A percentile compares a stretch with the other conserved stretches of the same genome.
Evolutionary conservation across 2,888 invertebrate species (phyloP).

Genomic region (Cantharis nigra): DNA sequence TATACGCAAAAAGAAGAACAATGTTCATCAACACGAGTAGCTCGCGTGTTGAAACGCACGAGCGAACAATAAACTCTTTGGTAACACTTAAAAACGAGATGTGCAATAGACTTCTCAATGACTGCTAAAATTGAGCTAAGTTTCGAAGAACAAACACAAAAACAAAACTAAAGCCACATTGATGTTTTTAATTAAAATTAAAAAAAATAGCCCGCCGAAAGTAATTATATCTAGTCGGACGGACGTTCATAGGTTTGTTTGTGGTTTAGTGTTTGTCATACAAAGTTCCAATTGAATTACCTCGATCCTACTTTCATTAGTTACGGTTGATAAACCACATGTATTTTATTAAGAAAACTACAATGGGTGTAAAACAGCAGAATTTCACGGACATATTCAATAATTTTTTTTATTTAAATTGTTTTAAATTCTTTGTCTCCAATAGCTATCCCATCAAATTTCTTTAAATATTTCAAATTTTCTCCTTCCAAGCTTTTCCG

Average conservation of each 20-base stretch:
- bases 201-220: background rate
- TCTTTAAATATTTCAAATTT: background rate
- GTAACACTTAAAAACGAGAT: conserved; percentile 22
- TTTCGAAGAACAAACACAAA: conserved; percentile 7
- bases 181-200: conserved; percentile 8
- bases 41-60: conserved; percentile 43
- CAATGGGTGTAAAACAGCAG: background rate
- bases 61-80: conserved; percentile 41
- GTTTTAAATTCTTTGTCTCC: background rate
- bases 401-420: background rate
- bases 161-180: conserved; percentile 1
- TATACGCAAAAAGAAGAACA: conserved; percentile 23
- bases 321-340: conserved; percentile 5
- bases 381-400: background rate
- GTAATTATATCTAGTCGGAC: conserved; percentile 15
- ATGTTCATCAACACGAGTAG: conserved; percentile 39
- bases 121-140: conserved; percentile 15
- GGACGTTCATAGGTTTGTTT: conserved; percentile 11
- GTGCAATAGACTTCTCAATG: conserved; percentile 13
- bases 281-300: conserved; percentile 14
- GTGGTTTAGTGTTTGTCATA: conserved; percentile 13
- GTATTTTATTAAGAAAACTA: background rate
- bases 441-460: background rate
- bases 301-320: conserved; percentile 7
- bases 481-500: background rate